Evolutionary conservation across 2,797 vertebrate species (phyloP).

Genomic region (Myotis pilosus): DNA sequence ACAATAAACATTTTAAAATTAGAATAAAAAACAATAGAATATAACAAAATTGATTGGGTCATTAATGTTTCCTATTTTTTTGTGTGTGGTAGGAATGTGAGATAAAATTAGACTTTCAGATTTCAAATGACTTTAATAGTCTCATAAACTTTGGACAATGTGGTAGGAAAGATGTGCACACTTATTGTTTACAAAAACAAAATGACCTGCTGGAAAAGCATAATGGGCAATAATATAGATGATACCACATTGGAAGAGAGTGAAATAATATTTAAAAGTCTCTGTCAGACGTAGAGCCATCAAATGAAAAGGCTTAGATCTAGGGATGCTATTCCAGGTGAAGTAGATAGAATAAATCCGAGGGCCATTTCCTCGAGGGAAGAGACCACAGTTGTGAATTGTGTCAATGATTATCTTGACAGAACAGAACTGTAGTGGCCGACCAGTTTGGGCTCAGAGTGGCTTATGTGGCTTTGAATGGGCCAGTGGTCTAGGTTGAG

Average conservation of each 20-base stretch:
- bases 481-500: neutral
- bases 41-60: neutral
- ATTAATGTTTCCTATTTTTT: neutral
- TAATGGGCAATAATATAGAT: neutral
- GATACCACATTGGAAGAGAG: neutral
- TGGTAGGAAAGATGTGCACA: neutral
- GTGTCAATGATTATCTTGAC: neutral
- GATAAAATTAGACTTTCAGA: neutral
- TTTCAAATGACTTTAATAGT: neutral
- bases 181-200: neutral
- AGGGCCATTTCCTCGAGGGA: neutral
- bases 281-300: neutral
- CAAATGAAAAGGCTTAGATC: neutral
- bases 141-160: neutral
- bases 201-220: neutral
- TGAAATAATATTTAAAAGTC: neutral
- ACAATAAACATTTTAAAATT: neutral
- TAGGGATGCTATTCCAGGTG: neutral
- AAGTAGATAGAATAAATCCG: neutral
- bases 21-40: neutral
- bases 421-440: neutral
- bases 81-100: neutral
- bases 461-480: neutral
- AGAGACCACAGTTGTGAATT: neutral
- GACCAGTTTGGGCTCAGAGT: neutral